phyloP scores from a whole-genome alignment of 2,888 invertebrate genomes.

The Thymelicus lineola region DNA sequence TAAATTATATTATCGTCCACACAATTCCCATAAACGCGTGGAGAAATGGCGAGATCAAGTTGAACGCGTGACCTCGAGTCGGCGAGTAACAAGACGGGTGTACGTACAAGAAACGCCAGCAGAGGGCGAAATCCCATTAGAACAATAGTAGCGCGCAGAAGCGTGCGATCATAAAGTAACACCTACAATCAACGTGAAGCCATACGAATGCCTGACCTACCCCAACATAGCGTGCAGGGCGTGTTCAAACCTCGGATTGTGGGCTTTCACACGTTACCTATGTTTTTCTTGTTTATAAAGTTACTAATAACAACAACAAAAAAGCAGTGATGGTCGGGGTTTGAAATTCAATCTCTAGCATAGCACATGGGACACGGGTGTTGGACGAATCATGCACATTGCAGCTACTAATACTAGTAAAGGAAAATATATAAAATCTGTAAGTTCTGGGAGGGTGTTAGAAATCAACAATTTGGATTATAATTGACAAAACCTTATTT shows the following conservation, averaged over 20 bases:
- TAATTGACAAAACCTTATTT: no score
- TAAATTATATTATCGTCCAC: slow-evolving; percentile 59
- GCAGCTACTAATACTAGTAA: no score
- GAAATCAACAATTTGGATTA: no score
- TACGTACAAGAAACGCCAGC: slow-evolving; percentile 59
- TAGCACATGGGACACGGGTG: no score
- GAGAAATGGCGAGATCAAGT: slow-evolving; percentile 71
- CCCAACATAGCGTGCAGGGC: slow-evolving; percentile 58
- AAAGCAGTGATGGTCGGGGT: background rate
- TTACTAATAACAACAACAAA: background rate
- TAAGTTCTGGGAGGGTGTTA: no score
- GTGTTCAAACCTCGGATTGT: slow-evolving; percentile 34
- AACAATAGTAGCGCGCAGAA: slow-evolving; percentile 79
- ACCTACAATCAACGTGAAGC: slow-evolving; percentile 65
- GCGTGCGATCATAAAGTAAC: slow-evolving; percentile 78
- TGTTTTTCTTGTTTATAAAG: slow-evolving; percentile 17
- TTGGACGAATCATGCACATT: no score
- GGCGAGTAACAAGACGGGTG: slow-evolving; percentile 65
- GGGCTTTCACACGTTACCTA: slow-evolving; percentile 36
- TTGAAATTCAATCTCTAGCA: no score
- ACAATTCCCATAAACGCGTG: slow-evolving; percentile 67
- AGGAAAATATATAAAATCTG: no score
- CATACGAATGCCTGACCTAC: slow-evolving; percentile 70
- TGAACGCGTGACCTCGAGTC: slow-evolving; percentile 70
- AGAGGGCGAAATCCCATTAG: slow-evolving; percentile 67